Evolutionary conservation across 2,888 invertebrate species (phyloP), one percentile per base, ranked within the genome.

Genomic region (Iselma pallidipennis): DNA sequence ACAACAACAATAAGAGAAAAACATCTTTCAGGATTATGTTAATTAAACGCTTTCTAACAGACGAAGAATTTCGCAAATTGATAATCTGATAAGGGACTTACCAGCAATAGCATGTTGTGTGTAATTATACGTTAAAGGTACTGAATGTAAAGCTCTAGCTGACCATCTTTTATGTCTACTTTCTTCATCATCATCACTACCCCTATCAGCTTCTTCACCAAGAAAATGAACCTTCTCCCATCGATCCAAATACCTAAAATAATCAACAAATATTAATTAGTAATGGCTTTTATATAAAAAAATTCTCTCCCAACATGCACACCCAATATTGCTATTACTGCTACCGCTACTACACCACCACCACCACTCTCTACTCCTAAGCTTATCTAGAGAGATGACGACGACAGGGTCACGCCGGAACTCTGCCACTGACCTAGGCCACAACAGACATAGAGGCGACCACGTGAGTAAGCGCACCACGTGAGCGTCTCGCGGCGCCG

Each of bases 221-320:
- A 95, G 88, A 74, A 91, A 96, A 55, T 89, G 92, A 10, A 95
- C 89, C 77, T 94, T 89, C 82, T 98, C 97, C 85, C 95, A 98
- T 76, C 94, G 90, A 77, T 90, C 91, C 80, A 94, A 83, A 81
- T 88, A 87, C 75, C 87, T 87, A 80, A 26, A n/a, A n/a, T 6
- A 49, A 59, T 60, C 61, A 59, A 56, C 10, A 28, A 53, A 55
- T 28, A 26, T 50, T 4, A 29, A 25, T 50, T 14, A 37, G 14
- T 16, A 37, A n/a, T 16, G 6, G 42, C 4, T 16, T 6, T 37
- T 37, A n/a, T n/a, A n/a, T n/a, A n/a, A n/a, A n/a, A n/a, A n/a
- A 37, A n/a, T 37, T 16, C 42, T n/a, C n/a, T 37, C 42, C 42
- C 16, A n/a, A 16, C 42, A 37, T 16, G 16, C 42, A 37, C 14